Evolutionary conservation across 2,113 vertebrate species (phyloP), one percentile per base, ranked within the genome.

Genomic region (Brachypteracias leptosomus): DNA sequence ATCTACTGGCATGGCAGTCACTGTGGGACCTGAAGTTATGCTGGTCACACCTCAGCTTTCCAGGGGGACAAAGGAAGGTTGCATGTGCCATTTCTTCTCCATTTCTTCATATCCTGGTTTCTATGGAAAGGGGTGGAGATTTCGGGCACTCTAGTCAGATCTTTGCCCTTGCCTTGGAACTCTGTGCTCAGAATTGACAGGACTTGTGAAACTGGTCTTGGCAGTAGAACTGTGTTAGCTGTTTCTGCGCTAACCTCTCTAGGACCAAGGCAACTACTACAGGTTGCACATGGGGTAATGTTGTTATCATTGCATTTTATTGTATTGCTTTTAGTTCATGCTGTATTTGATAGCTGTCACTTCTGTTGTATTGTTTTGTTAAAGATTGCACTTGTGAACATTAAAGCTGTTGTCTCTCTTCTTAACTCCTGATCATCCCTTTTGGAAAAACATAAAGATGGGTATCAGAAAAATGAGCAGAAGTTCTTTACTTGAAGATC

Each of bases 261-360:
- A 51, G 46, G 29, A 40, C 13, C 26, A 42, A 6, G 31, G 16
- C 31, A 16, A 0, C 1, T 33, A 7, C 36, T 35, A 1, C 1
- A 19, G n/a, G 16, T 44, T 77, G 29, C 11, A 10, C 7, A 1
- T 5, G 21, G n/a, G 19, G 36, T 49, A 49, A 13, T 0, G 1
- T 40, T 0, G 1, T 40, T 62, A 5, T 63, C 14, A 2, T 33
- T 54, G 26, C 11, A 19, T 40, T 51, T 63, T 24, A 14, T 29
- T 42, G 55, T 40, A 40, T 29, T 80, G 36, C 11, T 57, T 88
- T 75, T 61, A 67, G 20, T 40, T 66, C 52, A 40, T 7, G 5
- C 29, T 58, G 42, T 61, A 4, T 83, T 70, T n/a, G 81, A 35
- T 62, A 62, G 54, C 77, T 62, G 46, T 72, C 14, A 26, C 20